phyloP scores from a whole-genome alignment of 2,113 vertebrate genomes.

The Callipepla californica region DNA sequence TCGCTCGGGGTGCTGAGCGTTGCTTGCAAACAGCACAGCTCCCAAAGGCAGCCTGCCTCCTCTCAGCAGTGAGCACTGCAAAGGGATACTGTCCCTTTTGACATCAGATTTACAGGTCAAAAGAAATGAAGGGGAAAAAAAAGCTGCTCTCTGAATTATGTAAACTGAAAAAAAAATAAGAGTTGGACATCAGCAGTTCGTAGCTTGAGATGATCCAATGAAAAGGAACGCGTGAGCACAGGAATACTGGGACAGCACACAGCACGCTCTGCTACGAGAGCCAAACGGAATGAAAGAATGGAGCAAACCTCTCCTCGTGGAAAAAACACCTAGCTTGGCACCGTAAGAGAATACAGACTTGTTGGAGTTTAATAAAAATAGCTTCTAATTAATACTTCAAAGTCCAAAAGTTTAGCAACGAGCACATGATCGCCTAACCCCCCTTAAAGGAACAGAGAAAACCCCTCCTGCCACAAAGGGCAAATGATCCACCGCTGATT shows the following conservation, averaged over 20 bases:
- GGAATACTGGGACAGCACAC: conserved; percentile 24
- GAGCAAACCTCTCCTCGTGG: conserved; percentile 56
- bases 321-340: conserved; percentile 75
- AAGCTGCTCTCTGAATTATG: conserved; percentile 40
- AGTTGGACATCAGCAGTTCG: conserved; percentile 58
- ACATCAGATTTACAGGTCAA: conserved; percentile 67
- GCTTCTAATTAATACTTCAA: conserved; percentile 73
- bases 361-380: conserved; percentile 77
- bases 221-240: conserved; percentile 62
- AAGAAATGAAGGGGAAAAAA: background rate
- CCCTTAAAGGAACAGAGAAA: conserved; percentile 44
- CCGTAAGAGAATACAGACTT: conserved; percentile 76
- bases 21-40: background rate
- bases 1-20: background rate
- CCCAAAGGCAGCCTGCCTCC: background rate
- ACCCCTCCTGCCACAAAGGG: conserved; percentile 52
- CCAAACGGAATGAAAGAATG: background rate
- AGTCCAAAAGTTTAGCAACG: conserved; percentile 74
- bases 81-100: conserved; percentile 77
- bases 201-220: conserved; percentile 69
- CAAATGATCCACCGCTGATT: conserved; percentile 3
- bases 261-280: conserved; percentile 30
- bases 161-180: conserved; percentile 42
- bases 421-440: conserved; percentile 58
- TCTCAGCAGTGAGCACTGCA: conserved; percentile 57